Evolutionary conservation across 2,113 vertebrate genomes (phyloP), one percentile per base, ranked within the genome.

Genomic region (Lophura nycthemera): DNA sequence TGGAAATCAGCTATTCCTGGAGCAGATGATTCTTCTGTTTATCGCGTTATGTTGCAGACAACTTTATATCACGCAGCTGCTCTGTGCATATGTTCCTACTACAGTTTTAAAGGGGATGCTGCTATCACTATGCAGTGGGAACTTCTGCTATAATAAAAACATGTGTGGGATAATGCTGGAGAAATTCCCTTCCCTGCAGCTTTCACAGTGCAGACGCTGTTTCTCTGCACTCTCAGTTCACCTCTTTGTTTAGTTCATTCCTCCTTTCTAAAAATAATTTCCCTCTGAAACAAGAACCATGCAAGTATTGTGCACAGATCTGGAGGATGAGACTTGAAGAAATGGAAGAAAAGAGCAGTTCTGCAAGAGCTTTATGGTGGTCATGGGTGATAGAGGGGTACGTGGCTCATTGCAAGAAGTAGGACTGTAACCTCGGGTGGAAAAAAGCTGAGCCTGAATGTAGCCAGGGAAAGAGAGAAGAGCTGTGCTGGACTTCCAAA

Each of bases 101-200:
- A 96, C 56, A 87, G 69, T 93, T 94, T 84, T 89, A 83, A 91
- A 75, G 78, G 70, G 54, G 82, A 71, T 91, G 36, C 60, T 92
- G 92, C 71, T 66, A 95, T 89, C 84, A 56, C 94, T 91, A 80
- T 48, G 0, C 81, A 87, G 89, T 0, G 5, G 92, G 84, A 92
- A 87, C 89, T 95, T 96, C 94, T 93, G 94, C 94, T 94, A 73
- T 67, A 93, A 95, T 92, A 94, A 95, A 95, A 96, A 96, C 50
- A 90, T 30, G 82, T 69, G 88, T 95, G 89, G 95, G 94, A 93
- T 90, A 85, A 88, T 91, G 89, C 89, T 83, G 76, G 88, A 97
- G 95, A 96, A 95, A 95, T 91, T 95, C 95, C 93, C 88, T 92
- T 79, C 93, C 89, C 34, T 2, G 20, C 79, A 91, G 91, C 47